Base-by-base conservation (phyloP, 2,113 vertebrate genomes). In the Suncus etruscus region DNA sequence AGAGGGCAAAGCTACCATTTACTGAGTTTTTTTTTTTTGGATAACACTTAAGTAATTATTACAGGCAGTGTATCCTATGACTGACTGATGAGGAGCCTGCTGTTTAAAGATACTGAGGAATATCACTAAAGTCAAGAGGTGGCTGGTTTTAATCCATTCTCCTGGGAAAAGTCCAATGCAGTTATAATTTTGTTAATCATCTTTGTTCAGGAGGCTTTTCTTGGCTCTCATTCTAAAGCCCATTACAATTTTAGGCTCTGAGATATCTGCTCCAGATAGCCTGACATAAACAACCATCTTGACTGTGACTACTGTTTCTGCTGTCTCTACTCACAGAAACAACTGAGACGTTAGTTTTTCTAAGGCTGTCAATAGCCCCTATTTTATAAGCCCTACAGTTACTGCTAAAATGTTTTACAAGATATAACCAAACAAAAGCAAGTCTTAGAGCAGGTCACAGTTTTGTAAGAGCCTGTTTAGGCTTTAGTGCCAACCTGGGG, bases 391-490 rank as follows among this genome's bases (percentile, higher is more conserved):
- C 68, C 32, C 91, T 96, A 85, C 96, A 92, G 68, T 91, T 94
- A 89, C 61, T 90, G 78, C 77, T 95, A 94, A 95, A 68, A 76
- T 96, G 87, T 91, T 95, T 95, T 89, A 89, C 87, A 96, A 91
- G 93, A 89, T 82, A 94, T 79, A 63, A 61, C 47, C 83, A 95
- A 94, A 97, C 91, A 96, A 96, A 95, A 95, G 88, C 47, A 83
- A 95, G 72, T 83, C 87, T 97, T 96, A 96, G 87, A 97, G 96
- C 93, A 97, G 95, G 95, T 97, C 92, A 96, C 69, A 90, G 79
- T 97, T 97, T 96, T 97, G 95, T 96, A 97, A 96, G 83, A 91
- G 31, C 63, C 58, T 94, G 92, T 91, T 89, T 94, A 91, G 63
- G 94, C 73, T 96, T 80, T 95, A 94, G 91, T 63, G 89, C 95